Evolutionary conservation across 1,140 invertebrate genomes (phyloP).

Genomic region (Nixonia krombeini): DNA sequence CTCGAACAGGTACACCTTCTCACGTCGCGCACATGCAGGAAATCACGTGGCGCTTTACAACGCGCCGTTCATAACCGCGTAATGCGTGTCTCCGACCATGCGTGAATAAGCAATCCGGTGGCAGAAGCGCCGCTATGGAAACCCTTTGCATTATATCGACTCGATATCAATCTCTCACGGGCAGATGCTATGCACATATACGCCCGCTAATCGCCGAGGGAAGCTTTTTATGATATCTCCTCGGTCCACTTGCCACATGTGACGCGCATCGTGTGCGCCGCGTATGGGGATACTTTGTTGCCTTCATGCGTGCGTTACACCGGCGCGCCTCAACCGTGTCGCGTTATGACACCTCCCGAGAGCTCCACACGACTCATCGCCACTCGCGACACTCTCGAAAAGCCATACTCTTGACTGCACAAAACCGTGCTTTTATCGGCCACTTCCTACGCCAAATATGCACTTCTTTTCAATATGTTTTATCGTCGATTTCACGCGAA

Average conservation of each 20-base stretch:
- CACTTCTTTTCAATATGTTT: too few species aligned
- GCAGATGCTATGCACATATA: constrained; percentile 39
- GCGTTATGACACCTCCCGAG: too few species aligned
- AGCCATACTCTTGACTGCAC: too few species aligned
- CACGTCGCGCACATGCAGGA: constrained; percentile 26
- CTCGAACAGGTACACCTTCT: constrained; percentile 6
- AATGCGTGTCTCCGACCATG: constrained; percentile 39
- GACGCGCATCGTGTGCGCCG: constrained; percentile 3
- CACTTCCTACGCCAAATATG: too few species aligned
- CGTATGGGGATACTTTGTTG: too few species aligned
- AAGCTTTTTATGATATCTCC: constrained; percentile 47
- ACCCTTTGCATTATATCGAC: constrained; percentile 46
- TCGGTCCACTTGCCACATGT: constrained; percentile 44
- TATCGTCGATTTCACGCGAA: too few species aligned
- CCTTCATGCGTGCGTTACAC: too few species aligned
- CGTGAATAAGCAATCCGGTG: constrained; percentile 45
- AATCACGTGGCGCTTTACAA: constrained; percentile 31
- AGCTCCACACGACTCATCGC: too few species aligned
- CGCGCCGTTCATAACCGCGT: constrained; percentile 27
- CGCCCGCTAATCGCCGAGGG: constrained; percentile 42
- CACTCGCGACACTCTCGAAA: too few species aligned
- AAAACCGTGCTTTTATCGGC: too few species aligned
- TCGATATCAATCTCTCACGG: constrained; percentile 40
- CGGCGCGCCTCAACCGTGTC: too few species aligned
- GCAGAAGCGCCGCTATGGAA: constrained; percentile 30